These are phyloP conservation scores for Corythornis cristatus DNA, from an alignment of 2,113 vertebrate species.

Conservation along the genomic window DNA sequence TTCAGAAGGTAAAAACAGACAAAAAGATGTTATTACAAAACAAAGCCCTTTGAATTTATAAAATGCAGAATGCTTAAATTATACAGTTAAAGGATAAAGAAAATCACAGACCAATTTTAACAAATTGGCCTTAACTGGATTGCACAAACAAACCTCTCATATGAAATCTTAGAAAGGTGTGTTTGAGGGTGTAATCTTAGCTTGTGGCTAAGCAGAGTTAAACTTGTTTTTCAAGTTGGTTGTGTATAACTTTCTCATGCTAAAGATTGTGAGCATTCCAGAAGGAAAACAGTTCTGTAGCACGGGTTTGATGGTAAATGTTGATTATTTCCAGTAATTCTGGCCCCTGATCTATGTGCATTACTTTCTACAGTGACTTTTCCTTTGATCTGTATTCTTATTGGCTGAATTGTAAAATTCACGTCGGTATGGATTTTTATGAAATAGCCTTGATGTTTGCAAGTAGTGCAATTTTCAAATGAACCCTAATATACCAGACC, in stretches of 20 bases:
- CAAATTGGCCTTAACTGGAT: slow-evolving; percentile 72
- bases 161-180: slow-evolving; percentile 75
- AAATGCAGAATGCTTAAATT: slow-evolving; percentile 67
- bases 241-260: slow-evolving; percentile 80
- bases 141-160: slow-evolving; percentile 67
- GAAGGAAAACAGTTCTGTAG: slow-evolving; percentile 56
- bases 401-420: background rate
- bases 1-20: slow-evolving; percentile 39
- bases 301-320: slow-evolving; percentile 55
- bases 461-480: background rate
- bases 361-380: background rate
- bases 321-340: slow-evolving; percentile 55
- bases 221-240: slow-evolving; percentile 83
- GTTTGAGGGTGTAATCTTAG: slow-evolving; percentile 78
- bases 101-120: slow-evolving; percentile 73
- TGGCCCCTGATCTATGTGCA: background rate
- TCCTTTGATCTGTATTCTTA: background rate
- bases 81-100: slow-evolving; percentile 65
- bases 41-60: slow-evolving; percentile 54
- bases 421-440: background rate
- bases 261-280: slow-evolving; percentile 76
- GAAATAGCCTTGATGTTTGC: background rate
- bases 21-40: slow-evolving; percentile 55
- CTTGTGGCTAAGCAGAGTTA: slow-evolving; percentile 70
- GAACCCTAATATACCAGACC: background rate